A percentile compares a stretch with the other conserved stretches of the same genome.
phyloP scores from a whole-genome alignment of 2,797 vertebrate genomes.

The Hylomyscus alleni region DNA sequence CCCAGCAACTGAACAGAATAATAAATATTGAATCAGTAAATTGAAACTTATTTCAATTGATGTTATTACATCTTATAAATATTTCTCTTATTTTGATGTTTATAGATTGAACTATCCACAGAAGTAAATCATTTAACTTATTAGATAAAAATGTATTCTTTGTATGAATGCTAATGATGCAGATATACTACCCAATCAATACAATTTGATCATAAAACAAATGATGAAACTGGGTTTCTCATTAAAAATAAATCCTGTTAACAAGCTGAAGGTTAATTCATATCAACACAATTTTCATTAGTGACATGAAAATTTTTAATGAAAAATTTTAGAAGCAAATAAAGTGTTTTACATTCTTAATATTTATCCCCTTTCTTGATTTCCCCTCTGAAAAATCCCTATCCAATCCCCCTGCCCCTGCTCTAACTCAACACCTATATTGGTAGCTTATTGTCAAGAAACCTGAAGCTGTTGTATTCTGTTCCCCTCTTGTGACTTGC shows the following conservation, averaged over 20 bases:
- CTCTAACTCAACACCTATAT: neutral
- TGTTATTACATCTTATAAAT: neutral
- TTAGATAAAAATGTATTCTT: conserved; percentile 23
- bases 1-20: conserved; percentile 4
- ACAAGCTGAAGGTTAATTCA: neutral
- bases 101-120: conserved; percentile 32
- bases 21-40: conserved; percentile 27
- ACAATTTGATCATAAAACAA: conserved; percentile 20
- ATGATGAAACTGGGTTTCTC: neutral
- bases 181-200: neutral
- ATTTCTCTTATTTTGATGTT: conserved; percentile 14
- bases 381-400: no score
- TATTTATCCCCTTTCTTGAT: neutral
- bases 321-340: neutral
- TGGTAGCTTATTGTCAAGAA: neutral
- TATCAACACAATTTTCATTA: conserved; percentile 34
- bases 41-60: conserved; percentile 16
- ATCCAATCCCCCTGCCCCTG: no score
- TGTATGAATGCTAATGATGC: conserved; percentile 7
- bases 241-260: neutral
- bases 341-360: neutral
- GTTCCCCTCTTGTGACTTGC: neutral
- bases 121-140: conserved; percentile 30
- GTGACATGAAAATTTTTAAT: neutral
- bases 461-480: neutral